Evolutionary conservation across 2,888 invertebrate genomes (phyloP).

Genomic region (Drymonia ruficornis): DNA sequence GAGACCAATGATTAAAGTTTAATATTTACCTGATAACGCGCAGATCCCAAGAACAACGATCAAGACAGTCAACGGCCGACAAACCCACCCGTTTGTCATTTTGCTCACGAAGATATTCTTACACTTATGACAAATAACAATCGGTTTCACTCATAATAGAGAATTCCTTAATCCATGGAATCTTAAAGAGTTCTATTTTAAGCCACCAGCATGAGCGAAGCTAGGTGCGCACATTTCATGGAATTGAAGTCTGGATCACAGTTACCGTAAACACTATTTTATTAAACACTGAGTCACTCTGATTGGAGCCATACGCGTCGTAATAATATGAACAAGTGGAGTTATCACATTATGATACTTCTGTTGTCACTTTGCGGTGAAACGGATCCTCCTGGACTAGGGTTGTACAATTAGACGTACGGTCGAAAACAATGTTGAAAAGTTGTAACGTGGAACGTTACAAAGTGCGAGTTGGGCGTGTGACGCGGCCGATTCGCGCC

Average conservation of each 20-base stretch:
- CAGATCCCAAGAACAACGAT: conserved; percentile 48
- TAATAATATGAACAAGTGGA: conserved; percentile 41
- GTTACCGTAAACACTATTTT: conserved; percentile 62
- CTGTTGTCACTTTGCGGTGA: conserved; percentile 22
- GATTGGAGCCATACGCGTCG: conserved; percentile 52
- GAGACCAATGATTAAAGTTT: conserved; percentile 52
- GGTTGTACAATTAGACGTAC: conserved; percentile 25
- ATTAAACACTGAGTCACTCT: conserved; percentile 73
- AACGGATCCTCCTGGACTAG: conserved; percentile 12
- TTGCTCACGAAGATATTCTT: conserved; percentile 42
- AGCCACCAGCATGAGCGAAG: conserved; percentile 46
- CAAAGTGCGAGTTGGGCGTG: conserved; percentile 32
- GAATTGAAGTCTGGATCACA: conserved; percentile 57
- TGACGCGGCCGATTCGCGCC: conserved; percentile 62
- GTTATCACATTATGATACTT: conserved; percentile 44
- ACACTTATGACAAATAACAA: conserved; percentile 43
- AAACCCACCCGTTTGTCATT: conserved; percentile 57
- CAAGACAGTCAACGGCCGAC: conserved; percentile 49
- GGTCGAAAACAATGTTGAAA: conserved; percentile 55
- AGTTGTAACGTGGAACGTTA: conserved; percentile 47
- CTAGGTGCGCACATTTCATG: conserved; percentile 60
- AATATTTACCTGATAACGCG: conserved; percentile 56
- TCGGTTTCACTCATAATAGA: conserved; percentile 49
- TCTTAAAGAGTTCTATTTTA: conserved; percentile 57
- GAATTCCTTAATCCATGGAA: conserved; percentile 48